Base-by-base conservation (phyloP, 2,888 invertebrate species). In the Xanthorhoe spadicearia region DNA sequence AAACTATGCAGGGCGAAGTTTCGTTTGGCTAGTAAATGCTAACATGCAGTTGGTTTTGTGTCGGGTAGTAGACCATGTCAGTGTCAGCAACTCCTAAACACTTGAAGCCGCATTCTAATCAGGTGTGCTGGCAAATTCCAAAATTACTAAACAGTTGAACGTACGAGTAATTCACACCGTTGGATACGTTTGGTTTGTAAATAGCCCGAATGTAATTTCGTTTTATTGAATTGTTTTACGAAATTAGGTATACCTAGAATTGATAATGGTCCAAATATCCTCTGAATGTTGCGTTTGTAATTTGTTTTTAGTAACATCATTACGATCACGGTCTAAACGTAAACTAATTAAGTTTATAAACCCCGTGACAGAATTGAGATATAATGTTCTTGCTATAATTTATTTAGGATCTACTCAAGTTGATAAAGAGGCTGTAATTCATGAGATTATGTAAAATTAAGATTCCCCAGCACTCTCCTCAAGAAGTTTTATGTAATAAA, bases 1-100 rank as follows among this genome's bases (percentile, higher is more conserved):
- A 79, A 86, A 86, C 85, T 84, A 84, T 84, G 64, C 65, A 55
- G 55, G 57, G 54, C 50, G 59, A 70, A 71, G 69, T 72, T 70
- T 69, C 64, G 68, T 71, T 74, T 32, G 52, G 68, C 64, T 64
- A 53, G 71, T 68, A 69, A 72, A 69, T 72, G 70, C 69, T 73
- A 66, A 72, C 69, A 64, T 64, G 69, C 65, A 61, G 38, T 38
- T 32, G 53, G 55, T 56, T 50, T 32, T 56, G 63, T 56, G 38
- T 32, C 64, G 59, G 54, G 49, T 54, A 49, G 28, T 64, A 38
- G 65, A 60, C 52, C 53, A 49, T 67, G 69, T 75, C 71, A 76
- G 71, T 76, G 66, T 66, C 61, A 15, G 58, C 23, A 51, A 65
- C 60, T 66, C n/a, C 38, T 58, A 17, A 43, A 63, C 43, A 23